These are phyloP conservation scores for Adelphocoris suturalis DNA, from an alignment of 2,888 invertebrate genomes.

Conservation along the genomic window DNA sequence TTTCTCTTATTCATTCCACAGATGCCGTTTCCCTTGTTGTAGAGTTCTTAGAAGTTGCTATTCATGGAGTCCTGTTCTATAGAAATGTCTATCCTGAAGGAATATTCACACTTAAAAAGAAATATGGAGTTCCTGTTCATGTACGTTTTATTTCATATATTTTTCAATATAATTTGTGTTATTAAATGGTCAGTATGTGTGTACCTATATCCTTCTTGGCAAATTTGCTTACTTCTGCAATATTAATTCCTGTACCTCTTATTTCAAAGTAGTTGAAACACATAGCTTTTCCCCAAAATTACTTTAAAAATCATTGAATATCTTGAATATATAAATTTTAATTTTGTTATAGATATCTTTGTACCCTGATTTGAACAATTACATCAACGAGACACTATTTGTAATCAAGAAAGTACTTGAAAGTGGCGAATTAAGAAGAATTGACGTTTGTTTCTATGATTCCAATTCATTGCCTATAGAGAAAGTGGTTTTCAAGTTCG, in stretches of 20 bases:
- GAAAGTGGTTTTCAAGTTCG: constrained; percentile 77
- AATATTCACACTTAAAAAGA: constrained; percentile 83
- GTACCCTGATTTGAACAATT: constrained; percentile 84
- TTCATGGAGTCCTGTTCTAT: constrained; percentile 83
- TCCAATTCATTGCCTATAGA: constrained; percentile 79
- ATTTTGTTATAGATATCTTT: constrained; percentile 78
- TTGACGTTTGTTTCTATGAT: constrained; percentile 81
- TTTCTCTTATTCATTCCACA: constrained; percentile 65
- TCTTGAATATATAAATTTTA: too few relatives aligned
- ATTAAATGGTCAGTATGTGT: too few relatives aligned
- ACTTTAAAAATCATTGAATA: too few relatives aligned
- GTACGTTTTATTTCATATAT: constrained; percentile 76
- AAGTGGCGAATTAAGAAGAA: constrained; percentile 80
- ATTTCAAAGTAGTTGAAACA: too few relatives aligned
- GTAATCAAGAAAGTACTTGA: constrained; percentile 80
- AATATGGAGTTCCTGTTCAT: constrained; percentile 83
- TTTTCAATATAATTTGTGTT: background rate
- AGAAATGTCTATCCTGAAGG: constrained; percentile 83
- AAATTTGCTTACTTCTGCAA: too few relatives aligned
- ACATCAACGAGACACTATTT: constrained; percentile 82
- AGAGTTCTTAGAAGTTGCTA: constrained; percentile 84
- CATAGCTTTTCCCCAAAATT: too few relatives aligned
- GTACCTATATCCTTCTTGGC: too few relatives aligned
- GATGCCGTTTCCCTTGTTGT: constrained; percentile 82
- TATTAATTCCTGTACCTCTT: too few relatives aligned